Conservation (phyloP, 2,888 invertebrate genomes). For the Drosophila pseudotakahashii region DNA sequence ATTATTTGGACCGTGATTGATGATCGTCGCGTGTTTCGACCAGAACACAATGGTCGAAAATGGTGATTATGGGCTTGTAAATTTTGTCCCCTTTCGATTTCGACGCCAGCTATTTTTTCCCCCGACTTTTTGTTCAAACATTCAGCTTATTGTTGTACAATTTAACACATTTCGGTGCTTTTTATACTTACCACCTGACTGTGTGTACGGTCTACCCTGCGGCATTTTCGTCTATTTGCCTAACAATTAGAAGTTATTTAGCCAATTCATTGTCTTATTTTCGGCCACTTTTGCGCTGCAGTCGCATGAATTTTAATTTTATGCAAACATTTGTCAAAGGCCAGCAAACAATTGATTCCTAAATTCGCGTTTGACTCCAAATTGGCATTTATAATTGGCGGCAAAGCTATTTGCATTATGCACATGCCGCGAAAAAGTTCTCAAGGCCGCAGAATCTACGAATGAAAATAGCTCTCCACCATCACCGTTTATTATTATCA, state of each 20-base stretch:
- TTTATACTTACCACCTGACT: constrained; percentile 32
- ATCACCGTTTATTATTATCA: background rate
- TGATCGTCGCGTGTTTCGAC: constrained; percentile 67
- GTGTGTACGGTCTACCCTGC: constrained; percentile 17
- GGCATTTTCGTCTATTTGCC: constrained; percentile 62
- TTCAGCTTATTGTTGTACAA: constrained; percentile 55
- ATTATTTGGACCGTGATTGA: constrained; percentile 59
- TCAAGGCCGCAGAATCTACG: constrained; percentile 51
- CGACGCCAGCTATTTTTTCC: constrained; percentile 33
- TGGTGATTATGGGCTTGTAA: constrained; percentile 52
- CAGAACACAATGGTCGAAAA: constrained; percentile 35
- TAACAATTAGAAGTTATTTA: constrained; percentile 76
- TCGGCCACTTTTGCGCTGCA: constrained; percentile 57
- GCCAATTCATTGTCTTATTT: constrained; percentile 64
- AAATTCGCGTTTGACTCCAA: constrained; percentile 42
- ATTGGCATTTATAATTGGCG: constrained; percentile 62
- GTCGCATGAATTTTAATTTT: constrained; percentile 72
- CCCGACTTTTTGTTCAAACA: constrained; percentile 42
- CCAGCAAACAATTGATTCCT: constrained; percentile 37
- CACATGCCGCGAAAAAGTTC: constrained; percentile 44
- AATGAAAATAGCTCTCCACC: constrained; percentile 1
- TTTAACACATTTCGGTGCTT: constrained; percentile 65
- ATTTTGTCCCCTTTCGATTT: constrained; percentile 71
- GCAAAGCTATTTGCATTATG: constrained; percentile 55
- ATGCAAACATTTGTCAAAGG: constrained; percentile 65